Evolutionary conservation across 1,140 invertebrate genomes (phyloP).

Genomic region (Drosophila cardini): DNA sequence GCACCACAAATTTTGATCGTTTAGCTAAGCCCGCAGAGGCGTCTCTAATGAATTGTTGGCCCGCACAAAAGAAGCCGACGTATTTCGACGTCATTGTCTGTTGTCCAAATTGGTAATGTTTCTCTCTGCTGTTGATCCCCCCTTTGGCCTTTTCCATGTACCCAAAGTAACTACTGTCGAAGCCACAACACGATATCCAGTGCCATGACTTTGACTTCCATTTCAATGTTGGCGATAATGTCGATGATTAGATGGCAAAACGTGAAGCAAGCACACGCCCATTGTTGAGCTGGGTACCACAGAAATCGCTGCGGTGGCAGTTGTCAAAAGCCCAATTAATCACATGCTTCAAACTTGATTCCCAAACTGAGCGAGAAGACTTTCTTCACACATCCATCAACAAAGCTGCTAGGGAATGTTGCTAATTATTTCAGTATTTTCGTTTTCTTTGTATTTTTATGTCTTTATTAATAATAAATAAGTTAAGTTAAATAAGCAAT

Average conservation of each 20-base stretch:
- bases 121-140: constrained; percentile 9
- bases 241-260: constrained; percentile 74
- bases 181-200: constrained; percentile 38
- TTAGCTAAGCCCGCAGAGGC: constrained; percentile 22
- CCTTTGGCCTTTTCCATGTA: constrained; percentile 26
- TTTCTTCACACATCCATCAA: constrained; percentile 72
- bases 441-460: constrained; percentile 27
- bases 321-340: constrained; percentile 77
- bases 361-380: constrained; percentile 23
- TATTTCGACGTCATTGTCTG: constrained; percentile 6
- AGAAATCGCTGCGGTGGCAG: constrained; percentile 66
- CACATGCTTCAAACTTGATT: constrained; percentile 43
- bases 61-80: constrained; percentile 33
- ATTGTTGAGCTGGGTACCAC: constrained; percentile 30
- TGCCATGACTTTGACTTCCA: constrained; percentile 69
- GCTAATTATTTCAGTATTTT: constrained; percentile 55
- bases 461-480: constrained; percentile 51
- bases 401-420: constrained; percentile 23
- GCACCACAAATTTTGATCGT: constrained; percentile 12
- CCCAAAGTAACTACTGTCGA: constrained; percentile 55
- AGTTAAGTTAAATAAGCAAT: constrained; percentile 23
- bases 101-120: constrained; percentile 48
- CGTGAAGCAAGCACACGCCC: constrained; percentile 65
- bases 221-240: constrained; percentile 78
- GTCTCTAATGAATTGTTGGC: constrained; percentile 35